Evolutionary conservation across 2,797 vertebrate species (phyloP).

Genomic region (Myripristis jacobus): DNA sequence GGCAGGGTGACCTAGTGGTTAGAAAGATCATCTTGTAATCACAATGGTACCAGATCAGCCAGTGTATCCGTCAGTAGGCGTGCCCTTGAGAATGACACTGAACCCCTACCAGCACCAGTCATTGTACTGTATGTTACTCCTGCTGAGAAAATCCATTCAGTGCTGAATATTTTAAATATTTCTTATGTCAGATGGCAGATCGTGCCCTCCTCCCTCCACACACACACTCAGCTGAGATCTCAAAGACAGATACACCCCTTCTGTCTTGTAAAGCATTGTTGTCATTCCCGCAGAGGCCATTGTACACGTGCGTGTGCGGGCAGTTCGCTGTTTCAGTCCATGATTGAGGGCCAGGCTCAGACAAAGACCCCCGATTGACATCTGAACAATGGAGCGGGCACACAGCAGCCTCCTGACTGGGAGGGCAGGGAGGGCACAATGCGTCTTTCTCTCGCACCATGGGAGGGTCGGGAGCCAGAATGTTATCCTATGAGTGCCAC

Average conservation of each 20-base stretch:
- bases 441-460: slow-evolving; percentile 61
- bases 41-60: background rate
- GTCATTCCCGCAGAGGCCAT: slow-evolving; percentile 19
- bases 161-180: background rate
- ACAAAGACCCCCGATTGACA: slow-evolving; percentile 81
- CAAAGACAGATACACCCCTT: slow-evolving; percentile 3
- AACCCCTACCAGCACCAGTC: background rate
- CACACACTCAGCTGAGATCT: slow-evolving; percentile 18
- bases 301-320: slow-evolving; percentile 54
- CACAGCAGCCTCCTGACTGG: slow-evolving; percentile 69
- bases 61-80: background rate
- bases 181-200: background rate
- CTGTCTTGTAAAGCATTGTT: slow-evolving; percentile 34
- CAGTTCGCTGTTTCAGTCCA: slow-evolving; percentile 50
- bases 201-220: background rate
- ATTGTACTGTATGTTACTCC: too few relatives aligned
- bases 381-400: slow-evolving; percentile 83
- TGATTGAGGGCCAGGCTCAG: slow-evolving; percentile 42
- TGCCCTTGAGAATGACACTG: background rate
- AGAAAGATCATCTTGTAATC: background rate
- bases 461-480: slow-evolving; percentile 33
- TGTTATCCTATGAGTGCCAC: slow-evolving; percentile 45
- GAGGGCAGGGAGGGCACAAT: slow-evolving; percentile 70
- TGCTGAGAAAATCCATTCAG: background rate
- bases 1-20: background rate